Conservation (phyloP, 2,113 vertebrate species). For the Tylochromis polylepis region DNA sequence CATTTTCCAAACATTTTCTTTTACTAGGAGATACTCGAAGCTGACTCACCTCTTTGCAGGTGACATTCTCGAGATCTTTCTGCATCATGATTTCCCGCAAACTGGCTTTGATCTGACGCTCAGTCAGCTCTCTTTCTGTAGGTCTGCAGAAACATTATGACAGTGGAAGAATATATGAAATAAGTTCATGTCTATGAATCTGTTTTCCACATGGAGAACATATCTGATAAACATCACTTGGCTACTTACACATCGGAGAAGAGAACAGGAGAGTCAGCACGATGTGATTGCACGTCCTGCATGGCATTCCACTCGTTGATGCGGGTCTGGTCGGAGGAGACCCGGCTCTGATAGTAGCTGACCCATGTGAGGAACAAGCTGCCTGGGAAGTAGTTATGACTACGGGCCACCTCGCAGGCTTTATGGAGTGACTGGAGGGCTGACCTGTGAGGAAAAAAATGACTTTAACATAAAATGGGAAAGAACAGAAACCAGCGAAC, state of each 20-base stretch:
- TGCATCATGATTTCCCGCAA: slow-evolving; percentile 98
- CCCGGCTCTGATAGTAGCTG: slow-evolving; percentile 96
- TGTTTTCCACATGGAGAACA: neutral
- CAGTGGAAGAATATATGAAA: neutral
- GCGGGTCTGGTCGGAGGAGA: slow-evolving; percentile 88
- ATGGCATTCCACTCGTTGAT: slow-evolving; percentile 98
- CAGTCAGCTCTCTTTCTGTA: slow-evolving; percentile 91
- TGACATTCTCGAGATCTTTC: slow-evolving; percentile 96
- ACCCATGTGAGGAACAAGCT: slow-evolving; percentile 98
- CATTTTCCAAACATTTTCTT: neutral
- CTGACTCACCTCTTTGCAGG: slow-evolving; percentile 90
- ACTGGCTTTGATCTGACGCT: slow-evolving; percentile 89
- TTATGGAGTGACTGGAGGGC: slow-evolving; percentile 95
- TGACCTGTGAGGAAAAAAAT: slow-evolving; percentile 75
- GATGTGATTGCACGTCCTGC: slow-evolving; percentile 94
- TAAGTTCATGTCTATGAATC: neutral
- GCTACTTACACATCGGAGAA: slow-evolving; percentile 88
- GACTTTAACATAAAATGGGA: neutral
- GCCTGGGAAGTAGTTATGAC: slow-evolving; percentile 95
- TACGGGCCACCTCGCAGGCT: slow-evolving; percentile 92
- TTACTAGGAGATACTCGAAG: neutral
- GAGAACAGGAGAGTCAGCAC: slow-evolving; percentile 91
- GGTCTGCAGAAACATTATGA: slow-evolving; percentile 75
- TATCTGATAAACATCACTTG: neutral
- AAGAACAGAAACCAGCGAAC: neutral